phyloP scores from a whole-genome alignment of 2,888 invertebrate species.

The Mycalesis mineus region DNA sequence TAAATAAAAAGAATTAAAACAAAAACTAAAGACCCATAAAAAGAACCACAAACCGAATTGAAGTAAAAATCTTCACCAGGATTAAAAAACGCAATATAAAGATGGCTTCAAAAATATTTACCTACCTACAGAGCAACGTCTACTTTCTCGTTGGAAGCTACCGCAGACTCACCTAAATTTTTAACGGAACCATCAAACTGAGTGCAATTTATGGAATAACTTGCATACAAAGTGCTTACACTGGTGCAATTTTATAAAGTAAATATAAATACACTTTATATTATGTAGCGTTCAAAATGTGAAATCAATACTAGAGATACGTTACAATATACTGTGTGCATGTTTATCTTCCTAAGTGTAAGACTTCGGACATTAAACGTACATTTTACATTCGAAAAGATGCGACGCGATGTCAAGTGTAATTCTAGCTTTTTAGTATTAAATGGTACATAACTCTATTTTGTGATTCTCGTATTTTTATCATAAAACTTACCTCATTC shows the following conservation, averaged over 20 bases:
- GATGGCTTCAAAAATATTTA: slow-evolving; percentile 28
- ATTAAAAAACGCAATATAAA: slow-evolving; percentile 26
- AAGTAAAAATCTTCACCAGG: slow-evolving; percentile 5
- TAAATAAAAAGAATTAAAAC: neutral
- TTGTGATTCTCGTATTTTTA: no score
- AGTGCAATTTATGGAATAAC: slow-evolving; percentile 49
- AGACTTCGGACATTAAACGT: no score
- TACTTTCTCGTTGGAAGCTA: slow-evolving; percentile 26
- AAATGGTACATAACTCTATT: no score
- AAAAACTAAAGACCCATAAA: neutral
- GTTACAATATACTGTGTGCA: neutral
- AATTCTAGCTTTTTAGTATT: no score
- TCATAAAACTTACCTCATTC: no score
- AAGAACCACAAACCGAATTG: neutral
- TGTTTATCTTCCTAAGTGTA: no score
- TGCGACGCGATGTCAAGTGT: no score
- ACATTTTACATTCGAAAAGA: no score
- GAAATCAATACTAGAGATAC: neutral
- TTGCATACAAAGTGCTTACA: slow-evolving; percentile 25
- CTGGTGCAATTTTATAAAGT: slow-evolving; percentile 21
- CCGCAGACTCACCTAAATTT: slow-evolving; percentile 31
- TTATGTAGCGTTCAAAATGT: neutral
- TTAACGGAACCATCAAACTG: slow-evolving; percentile 39
- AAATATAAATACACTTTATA: slow-evolving; percentile 10
- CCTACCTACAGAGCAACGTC: slow-evolving; percentile 17